Evolutionary conservation across 1,140 invertebrate species (phyloP).

Genomic region (Scaptomyza graminum): DNA sequence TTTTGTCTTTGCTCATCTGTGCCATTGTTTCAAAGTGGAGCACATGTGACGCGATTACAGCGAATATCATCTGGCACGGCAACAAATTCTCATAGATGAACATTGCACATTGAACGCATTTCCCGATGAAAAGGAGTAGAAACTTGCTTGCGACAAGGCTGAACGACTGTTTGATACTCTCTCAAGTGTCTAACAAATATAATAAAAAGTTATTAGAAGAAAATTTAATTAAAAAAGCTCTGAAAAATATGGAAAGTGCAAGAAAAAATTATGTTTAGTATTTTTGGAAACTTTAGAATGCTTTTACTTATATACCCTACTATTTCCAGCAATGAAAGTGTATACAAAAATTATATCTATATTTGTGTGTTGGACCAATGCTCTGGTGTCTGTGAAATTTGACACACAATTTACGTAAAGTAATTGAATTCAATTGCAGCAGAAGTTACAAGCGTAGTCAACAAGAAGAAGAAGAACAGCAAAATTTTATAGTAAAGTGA

Average conservation of each 20-base stretch:
- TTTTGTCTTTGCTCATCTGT: constrained; percentile 44
- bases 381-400: constrained; percentile 14
- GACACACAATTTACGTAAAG: constrained; percentile 50
- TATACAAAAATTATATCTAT: constrained; percentile 3
- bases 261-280: too few species aligned
- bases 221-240: not conserved
- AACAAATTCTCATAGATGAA: constrained; percentile 4
- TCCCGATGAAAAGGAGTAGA: constrained; percentile 2
- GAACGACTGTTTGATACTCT: not conserved
- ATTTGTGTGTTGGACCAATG: constrained; percentile 3
- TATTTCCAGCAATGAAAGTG: too few species aligned
- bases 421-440: constrained; percentile 72
- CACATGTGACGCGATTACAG: constrained; percentile 63
- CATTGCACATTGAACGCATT: constrained; percentile 14
- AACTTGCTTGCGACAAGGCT: not conserved
- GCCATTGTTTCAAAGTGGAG: constrained; percentile 42
- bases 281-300: too few species aligned
- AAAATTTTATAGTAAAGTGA: constrained; percentile 4
- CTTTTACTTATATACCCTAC: not conserved
- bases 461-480: constrained; percentile 1
- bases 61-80: constrained; percentile 6
- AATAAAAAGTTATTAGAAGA: too few species aligned
- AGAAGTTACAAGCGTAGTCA: constrained; percentile 28
- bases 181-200: too few species aligned
- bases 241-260: not conserved